Percentiles rank a stretch among this genome's conserved stretches.
Conservation (phyloP, 2,113 vertebrate species). For the Stomatorhinus ivindoensis region DNA sequence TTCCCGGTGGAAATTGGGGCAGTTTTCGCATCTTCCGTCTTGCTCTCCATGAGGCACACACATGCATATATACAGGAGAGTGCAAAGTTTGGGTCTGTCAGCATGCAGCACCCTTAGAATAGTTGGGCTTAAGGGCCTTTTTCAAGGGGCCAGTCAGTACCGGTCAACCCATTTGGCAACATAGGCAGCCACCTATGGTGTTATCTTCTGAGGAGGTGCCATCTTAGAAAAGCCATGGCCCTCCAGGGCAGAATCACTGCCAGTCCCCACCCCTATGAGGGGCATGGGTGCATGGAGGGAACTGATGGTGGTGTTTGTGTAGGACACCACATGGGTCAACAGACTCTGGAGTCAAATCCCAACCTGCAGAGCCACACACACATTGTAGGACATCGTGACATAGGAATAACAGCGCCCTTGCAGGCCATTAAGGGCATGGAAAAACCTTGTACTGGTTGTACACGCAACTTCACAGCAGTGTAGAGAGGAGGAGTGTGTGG, state of each 20-base stretch:
- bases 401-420: neutral
- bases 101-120: neutral
- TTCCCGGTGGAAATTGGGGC: neutral
- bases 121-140: neutral
- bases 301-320: neutral
- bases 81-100: neutral
- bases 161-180: neutral
- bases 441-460: neutral
- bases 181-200: neutral
- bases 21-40: neutral
- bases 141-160: neutral
- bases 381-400: neutral
- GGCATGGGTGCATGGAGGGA: neutral
- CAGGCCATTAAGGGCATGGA: neutral
- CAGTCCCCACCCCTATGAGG: neutral
- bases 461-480: neutral
- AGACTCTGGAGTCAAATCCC: neutral
- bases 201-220: neutral
- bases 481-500: neutral
- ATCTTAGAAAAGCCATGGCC: neutral
- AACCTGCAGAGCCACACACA: neutral
- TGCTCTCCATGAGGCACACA: neutral
- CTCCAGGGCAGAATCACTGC: neutral
- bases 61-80: neutral
- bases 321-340: neutral